Conservation (phyloP, 2,113 vertebrate species). For the Podarcis muralis region DNA sequence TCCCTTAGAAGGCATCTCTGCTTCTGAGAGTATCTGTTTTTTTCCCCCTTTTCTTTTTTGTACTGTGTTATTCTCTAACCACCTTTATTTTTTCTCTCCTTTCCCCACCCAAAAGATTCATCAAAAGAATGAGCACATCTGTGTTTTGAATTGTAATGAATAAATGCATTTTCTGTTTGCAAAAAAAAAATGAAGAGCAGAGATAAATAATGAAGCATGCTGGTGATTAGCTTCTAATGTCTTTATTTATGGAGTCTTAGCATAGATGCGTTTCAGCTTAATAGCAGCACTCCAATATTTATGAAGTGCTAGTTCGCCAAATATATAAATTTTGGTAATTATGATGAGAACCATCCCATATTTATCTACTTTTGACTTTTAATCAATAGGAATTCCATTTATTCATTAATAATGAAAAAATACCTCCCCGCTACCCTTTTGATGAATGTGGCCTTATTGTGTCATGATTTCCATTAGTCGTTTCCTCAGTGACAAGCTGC, state of each 20-base stretch:
- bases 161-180: slow-evolving; percentile 42
- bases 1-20: slow-evolving; percentile 38
- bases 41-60: not conserved
- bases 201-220: slow-evolving; percentile 57
- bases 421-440: slow-evolving; percentile 46
- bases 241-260: slow-evolving; percentile 58
- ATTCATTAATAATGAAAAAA: slow-evolving; percentile 58
- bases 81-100: not conserved
- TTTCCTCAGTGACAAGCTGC: slow-evolving; percentile 28
- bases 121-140: slow-evolving; percentile 20
- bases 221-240: slow-evolving; percentile 50
- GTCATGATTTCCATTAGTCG: slow-evolving; percentile 27
- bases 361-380: slow-evolving; percentile 62
- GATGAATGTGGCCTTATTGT: slow-evolving; percentile 54
- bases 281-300: slow-evolving; percentile 61
- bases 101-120: slow-evolving; percentile 15
- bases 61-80: not conserved
- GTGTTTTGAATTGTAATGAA: slow-evolving; percentile 47
- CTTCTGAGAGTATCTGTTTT: slow-evolving; percentile 10
- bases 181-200: slow-evolving; percentile 38
- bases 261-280: slow-evolving; percentile 49
- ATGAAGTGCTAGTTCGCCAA: slow-evolving; percentile 50
- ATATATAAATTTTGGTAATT: slow-evolving; percentile 61
- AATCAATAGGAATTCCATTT: slow-evolving; percentile 64
- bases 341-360: slow-evolving; percentile 53